Conservation (phyloP, 2,113 vertebrate genomes). For the Piliocolobus tephrosceles region DNA sequence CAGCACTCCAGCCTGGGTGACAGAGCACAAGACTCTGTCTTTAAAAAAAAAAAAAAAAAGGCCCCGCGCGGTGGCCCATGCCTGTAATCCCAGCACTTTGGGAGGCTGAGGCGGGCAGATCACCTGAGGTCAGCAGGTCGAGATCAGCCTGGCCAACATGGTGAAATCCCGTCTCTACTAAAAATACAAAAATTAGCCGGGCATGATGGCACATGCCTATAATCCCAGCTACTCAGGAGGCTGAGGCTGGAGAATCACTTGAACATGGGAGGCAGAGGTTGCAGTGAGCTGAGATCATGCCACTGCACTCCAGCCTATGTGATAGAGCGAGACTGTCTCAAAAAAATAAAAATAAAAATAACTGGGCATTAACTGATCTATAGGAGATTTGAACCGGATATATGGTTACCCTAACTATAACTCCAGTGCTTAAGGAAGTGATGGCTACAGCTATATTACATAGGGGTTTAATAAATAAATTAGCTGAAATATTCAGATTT, state of each 20-base stretch:
- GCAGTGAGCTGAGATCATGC: neutral
- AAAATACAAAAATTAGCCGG: no score
- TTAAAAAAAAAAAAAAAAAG: no score
- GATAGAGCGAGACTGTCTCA: neutral
- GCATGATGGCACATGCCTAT: no score
- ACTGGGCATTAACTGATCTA: neutral
- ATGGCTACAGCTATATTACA: neutral
- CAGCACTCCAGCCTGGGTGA: no score
- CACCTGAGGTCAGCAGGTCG: no score
- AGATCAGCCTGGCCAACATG: no score
- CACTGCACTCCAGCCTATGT: neutral
- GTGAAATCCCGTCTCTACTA: no score
- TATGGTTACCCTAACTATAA: neutral
- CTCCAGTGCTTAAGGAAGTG: neutral
- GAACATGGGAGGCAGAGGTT: neutral
- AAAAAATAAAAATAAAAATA: neutral
- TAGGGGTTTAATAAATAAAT: neutral
- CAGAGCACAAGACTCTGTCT: no score
- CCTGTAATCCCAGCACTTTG: neutral
- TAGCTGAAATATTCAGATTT: neutral
- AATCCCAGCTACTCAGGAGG: no score
- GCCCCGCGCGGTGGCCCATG: fast-evolving
- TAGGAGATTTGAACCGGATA: neutral
- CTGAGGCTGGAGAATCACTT: no score
- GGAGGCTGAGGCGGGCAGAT: no score